These are phyloP conservation scores for Agrotis clavis DNA, from an alignment of 2,888 invertebrate genomes.

Conservation along the genomic window DNA sequence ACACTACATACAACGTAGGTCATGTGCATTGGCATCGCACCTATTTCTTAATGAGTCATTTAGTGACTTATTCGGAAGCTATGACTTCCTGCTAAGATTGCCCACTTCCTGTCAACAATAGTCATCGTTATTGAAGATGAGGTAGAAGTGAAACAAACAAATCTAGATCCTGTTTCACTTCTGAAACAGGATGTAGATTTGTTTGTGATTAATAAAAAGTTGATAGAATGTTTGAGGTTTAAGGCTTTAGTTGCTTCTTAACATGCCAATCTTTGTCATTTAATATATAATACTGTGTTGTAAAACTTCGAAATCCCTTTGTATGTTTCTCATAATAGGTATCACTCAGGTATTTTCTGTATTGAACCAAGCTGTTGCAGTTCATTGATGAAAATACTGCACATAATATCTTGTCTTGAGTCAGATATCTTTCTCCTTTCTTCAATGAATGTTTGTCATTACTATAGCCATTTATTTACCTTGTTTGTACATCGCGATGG, in stretches of 20 bases:
- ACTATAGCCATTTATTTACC: too few species aligned
- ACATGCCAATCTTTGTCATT: too few species aligned
- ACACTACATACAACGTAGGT: constrained; percentile 29
- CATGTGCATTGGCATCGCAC: constrained; percentile 51
- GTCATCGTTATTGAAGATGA: constrained; percentile 33
- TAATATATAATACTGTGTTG: too few species aligned
- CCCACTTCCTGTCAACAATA: constrained; percentile 42
- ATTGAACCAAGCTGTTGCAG: neutral
- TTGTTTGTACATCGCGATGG: too few species aligned
- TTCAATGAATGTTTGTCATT: too few species aligned
- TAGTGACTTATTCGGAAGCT: constrained; percentile 64
- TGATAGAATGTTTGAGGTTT: neutral
- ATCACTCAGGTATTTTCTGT: neutral
- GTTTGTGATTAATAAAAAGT: neutral
- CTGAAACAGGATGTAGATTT: neutral
- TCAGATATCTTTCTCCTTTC: neutral
- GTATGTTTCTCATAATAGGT: too few species aligned
- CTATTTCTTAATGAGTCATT: constrained; percentile 56
- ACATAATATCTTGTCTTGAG: neutral
- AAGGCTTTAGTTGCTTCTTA: too few species aligned
- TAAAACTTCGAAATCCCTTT: too few species aligned
- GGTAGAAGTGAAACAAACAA: constrained; percentile 8
- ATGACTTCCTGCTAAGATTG: constrained; percentile 54
- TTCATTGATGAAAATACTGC: neutral
- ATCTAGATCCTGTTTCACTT: too few species aligned